Base-by-base conservation (phyloP, 2,797 vertebrate genomes). In the Salarias fasciatus region DNA sequence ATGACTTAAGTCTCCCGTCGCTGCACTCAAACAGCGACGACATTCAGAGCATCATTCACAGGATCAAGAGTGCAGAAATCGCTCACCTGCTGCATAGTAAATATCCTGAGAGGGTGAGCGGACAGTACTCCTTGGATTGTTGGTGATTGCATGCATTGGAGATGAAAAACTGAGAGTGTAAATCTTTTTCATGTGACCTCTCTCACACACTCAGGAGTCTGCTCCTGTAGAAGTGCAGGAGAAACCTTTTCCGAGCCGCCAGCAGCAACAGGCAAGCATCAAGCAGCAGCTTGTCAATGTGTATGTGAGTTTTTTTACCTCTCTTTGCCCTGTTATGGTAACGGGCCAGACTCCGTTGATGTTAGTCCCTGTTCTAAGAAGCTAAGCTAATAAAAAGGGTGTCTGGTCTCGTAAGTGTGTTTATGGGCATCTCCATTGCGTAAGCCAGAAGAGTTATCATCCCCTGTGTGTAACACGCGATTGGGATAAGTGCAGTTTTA, bases 281-380 rank as follows among this genome's bases (percentile, higher is more conserved):
- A 92, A 86, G 79, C 86, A 89, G 79, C 89, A 88, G 75, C 86
- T 93, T 77, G 72, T 83, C 75, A 92, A 90, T 75, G 85, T 92
- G 93, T 94, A 92, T 89, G 91, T 91, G 74, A 86, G 64, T 72
- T 79, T 80, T 79, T 84, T 85, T 75, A 76, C 54, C 65, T 69
- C 45, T 38, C 42, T 79, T 79, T 87, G 51, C 85, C 81, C 82
- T 88, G 64, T 90, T 89, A 91, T 87, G 85, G 85, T 85, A 80
- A 84, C 63, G 68, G 57, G 69, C 58, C 62, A 58, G 44, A 44
- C 72, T 62, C 64, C 38, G 77, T 66, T 79, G 70, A 86, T 77
- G 79, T 84, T 81, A 77, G 52, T 60, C 59, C 75, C 60, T 70
- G 46, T 74, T 81, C 85, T 79, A 18, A 79, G 70, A 81, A 66